Conservation (phyloP, 2,888 invertebrate genomes). For the Periphyllus acericola region DNA sequence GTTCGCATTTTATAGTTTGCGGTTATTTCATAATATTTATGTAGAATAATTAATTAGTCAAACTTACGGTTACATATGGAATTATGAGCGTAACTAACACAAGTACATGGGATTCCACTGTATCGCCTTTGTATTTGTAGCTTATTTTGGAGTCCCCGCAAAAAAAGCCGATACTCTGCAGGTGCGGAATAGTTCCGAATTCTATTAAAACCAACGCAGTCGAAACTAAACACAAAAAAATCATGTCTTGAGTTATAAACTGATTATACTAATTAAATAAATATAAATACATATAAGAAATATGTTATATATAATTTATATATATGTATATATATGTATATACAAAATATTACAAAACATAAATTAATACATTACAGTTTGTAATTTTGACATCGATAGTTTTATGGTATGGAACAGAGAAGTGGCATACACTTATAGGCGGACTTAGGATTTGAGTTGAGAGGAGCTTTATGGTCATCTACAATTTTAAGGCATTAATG, state of each 20-base stretch:
- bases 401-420: too few species aligned
- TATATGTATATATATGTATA: background rate
- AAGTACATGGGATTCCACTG: constrained; percentile 72
- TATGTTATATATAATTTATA: too few species aligned
- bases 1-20: constrained; percentile 5
- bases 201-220: constrained; percentile 73
- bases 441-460: too few species aligned
- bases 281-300: background rate
- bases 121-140: constrained; percentile 76
- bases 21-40: background rate
- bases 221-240: constrained; percentile 70
- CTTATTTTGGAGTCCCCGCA: constrained; percentile 79
- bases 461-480: too few species aligned
- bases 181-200: constrained; percentile 73
- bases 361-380: background rate
- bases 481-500: too few species aligned
- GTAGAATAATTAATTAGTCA: background rate
- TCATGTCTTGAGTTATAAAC: background rate
- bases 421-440: too few species aligned
- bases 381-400: background rate
- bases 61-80: constrained; percentile 68
- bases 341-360: background rate
- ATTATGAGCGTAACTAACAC: constrained; percentile 71
- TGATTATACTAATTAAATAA: too few species aligned
- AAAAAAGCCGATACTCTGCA: constrained; percentile 74